Evolutionary conservation across 2,113 vertebrate genomes (phyloP).

Genomic region (Cathartes aura): DNA sequence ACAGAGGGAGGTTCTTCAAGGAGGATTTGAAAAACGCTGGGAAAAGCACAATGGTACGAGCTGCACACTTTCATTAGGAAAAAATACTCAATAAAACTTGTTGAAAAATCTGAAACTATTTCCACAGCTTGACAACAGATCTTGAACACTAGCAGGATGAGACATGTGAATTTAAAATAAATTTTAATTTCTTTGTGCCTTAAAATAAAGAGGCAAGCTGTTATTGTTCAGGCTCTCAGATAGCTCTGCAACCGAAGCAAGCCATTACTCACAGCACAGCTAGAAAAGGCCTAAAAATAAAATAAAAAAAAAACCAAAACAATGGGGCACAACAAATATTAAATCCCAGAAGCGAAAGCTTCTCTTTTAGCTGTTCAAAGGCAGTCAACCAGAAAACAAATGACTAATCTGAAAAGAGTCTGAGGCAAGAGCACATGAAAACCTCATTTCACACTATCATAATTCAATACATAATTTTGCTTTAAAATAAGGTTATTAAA

Average conservation of each 20-base stretch:
- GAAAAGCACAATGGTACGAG: fast-evolving
- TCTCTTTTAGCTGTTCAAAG: not conserved
- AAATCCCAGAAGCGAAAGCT: not conserved
- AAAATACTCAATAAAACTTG: fast-evolving
- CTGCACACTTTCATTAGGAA: too few species aligned
- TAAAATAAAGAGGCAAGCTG: not conserved
- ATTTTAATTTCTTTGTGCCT: not conserved
- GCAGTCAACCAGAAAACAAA: not conserved
- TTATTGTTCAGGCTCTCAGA: not conserved
- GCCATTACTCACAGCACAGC: not conserved
- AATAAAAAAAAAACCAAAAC: not conserved
- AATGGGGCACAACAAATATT: not conserved
- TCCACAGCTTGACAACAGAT: not conserved
- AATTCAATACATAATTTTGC: not conserved
- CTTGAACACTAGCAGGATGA: not conserved
- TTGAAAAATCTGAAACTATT: not conserved
- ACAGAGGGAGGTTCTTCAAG: not conserved
- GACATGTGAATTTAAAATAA: not conserved
- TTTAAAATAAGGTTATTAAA: not conserved
- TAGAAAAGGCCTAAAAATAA: not conserved
- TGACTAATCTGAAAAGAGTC: not conserved
- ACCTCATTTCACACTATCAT: not conserved
- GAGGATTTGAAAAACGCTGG: not conserved
- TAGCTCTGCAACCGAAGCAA: not conserved
- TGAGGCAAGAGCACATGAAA: not conserved